Base-by-base conservation (phyloP, 1,140 invertebrate species). In the Ceratosolen solmsi region DNA sequence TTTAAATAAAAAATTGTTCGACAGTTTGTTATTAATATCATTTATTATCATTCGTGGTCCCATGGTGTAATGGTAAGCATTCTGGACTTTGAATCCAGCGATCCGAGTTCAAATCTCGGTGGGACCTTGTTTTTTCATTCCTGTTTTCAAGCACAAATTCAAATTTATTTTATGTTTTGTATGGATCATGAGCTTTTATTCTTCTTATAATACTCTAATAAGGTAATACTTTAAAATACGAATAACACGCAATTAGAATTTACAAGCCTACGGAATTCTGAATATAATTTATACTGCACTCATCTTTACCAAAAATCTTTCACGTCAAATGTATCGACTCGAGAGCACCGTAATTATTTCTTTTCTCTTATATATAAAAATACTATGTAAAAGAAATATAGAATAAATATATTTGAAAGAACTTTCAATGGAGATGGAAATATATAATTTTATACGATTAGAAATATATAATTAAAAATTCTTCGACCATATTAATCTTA, bases 1-100 rank as follows among this genome's bases (percentile, higher is more conserved):
- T n/a, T n/a, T n/a, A n/a, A n/a, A n/a, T n/a, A n/a, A n/a, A 13
- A 33, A 36, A 63, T 63, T 27, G 25, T 2, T 63, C 27, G 30
- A 17, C 60, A 13, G 17, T 33, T 63, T 36, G 3, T 20, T 25
- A 17, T 63, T 36, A 15, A 11, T 30, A 11, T 8, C 25, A 1
- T 7, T n/a, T 15, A 11, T 70, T 46, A 15, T n/a, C 8, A 15
- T n/a, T 0, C 27, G 8, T 41, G 89, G 88, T 88, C 85, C 86
- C 87, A 88, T 89, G 86, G 87, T 90, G 89, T 89, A 89, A 89
- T 87, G 87, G 87, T 88, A 86, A 90, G 86, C 88, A 89, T 94
- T 94, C 93, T 94, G 94, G 94, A 95, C 94, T 95, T 93, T 95
- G 94, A 95, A 95, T 95, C 94, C 94, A 94, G 94, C 94, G 94